A percentile compares a stretch with the other conserved stretches of the same genome.
phyloP scores from a whole-genome alignment of 1,140 invertebrate species.

The Drosophila sechellia region DNA sequence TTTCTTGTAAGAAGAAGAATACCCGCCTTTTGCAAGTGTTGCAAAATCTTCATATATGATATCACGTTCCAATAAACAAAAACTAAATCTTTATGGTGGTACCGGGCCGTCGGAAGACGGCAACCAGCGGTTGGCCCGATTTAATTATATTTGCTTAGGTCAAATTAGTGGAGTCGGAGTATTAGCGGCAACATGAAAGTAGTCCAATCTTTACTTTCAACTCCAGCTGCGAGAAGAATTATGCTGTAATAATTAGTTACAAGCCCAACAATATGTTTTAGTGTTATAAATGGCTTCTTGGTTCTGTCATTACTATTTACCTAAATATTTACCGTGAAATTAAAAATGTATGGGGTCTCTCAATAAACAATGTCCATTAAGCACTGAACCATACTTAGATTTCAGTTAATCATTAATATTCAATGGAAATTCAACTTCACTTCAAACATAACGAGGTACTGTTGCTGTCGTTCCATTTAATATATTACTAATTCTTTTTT shows the following conservation, averaged over 20 bases:
- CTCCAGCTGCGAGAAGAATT: slow-evolving; percentile 70
- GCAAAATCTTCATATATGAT: slow-evolving; percentile 4
- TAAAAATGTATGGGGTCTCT: slow-evolving; percentile 4
- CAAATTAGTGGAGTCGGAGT: slow-evolving; percentile 67
- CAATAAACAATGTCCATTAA: background rate
- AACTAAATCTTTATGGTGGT: slow-evolving; percentile 32
- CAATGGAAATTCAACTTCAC: background rate
- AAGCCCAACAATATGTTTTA: slow-evolving; percentile 30
- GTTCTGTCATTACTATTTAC: slow-evolving; percentile 41
- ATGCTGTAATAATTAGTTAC: slow-evolving; percentile 73
- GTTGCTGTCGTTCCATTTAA: too few species aligned
- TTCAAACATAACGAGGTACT: background rate
- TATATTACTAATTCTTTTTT: too few species aligned
- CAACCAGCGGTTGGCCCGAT: slow-evolving; percentile 73
- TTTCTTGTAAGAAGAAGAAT: background rate
- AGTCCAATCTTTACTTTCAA: slow-evolving; percentile 41
- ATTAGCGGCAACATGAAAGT: slow-evolving; percentile 72
- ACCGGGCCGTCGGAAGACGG: slow-evolving; percentile 29
- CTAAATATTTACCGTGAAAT: slow-evolving; percentile 20
- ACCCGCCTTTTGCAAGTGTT: background rate
- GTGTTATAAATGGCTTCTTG: slow-evolving; percentile 24
- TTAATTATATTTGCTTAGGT: slow-evolving; percentile 79
- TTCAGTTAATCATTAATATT: background rate
- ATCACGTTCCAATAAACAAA: slow-evolving; percentile 16
- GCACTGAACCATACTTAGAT: background rate